A percentile compares a stretch with the other conserved stretches of the same genome.
Conservation (phyloP, 2,888 invertebrate genomes). For the Sesia apiformis region DNA sequence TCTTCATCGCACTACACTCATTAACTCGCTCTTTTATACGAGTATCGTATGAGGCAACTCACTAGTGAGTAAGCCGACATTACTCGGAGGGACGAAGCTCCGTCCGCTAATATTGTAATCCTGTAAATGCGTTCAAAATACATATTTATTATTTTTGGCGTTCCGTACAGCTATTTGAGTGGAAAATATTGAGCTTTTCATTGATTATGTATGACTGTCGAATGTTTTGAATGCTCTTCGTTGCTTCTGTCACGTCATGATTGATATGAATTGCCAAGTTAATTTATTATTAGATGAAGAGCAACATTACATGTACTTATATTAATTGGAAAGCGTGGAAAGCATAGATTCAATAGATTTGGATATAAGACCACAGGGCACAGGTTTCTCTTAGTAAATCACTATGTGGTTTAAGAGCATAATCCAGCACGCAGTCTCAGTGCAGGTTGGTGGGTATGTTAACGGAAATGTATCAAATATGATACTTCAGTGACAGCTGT, state of each 20-base stretch:
- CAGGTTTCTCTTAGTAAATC: too few species aligned
- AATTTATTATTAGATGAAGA: neutral
- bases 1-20: too few species aligned
- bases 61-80: neutral
- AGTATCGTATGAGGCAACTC: neutral
- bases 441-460: too few species aligned
- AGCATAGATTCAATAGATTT: too few species aligned
- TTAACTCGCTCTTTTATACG: neutral
- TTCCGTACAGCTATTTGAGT: conserved; percentile 46
- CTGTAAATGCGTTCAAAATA: conserved; percentile 65
- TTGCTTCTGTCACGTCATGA: neutral
- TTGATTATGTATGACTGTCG: conserved; percentile 49
- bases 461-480: too few species aligned
- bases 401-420: too few species aligned
- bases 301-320: too few species aligned
- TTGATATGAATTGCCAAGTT: neutral
- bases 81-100: conserved; percentile 41
- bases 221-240: conserved; percentile 7
- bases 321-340: too few species aligned
- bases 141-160: conserved; percentile 45
- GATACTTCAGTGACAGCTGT: too few species aligned
- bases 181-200: conserved; percentile 60
- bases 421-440: too few species aligned
- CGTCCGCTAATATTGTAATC: conserved; percentile 70
- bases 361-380: too few species aligned